Percentiles rank a stretch among this genome's conserved stretches.
Evolutionary conservation across 2,888 invertebrate species (phyloP).

Genomic region (Cheilosia grossa): DNA sequence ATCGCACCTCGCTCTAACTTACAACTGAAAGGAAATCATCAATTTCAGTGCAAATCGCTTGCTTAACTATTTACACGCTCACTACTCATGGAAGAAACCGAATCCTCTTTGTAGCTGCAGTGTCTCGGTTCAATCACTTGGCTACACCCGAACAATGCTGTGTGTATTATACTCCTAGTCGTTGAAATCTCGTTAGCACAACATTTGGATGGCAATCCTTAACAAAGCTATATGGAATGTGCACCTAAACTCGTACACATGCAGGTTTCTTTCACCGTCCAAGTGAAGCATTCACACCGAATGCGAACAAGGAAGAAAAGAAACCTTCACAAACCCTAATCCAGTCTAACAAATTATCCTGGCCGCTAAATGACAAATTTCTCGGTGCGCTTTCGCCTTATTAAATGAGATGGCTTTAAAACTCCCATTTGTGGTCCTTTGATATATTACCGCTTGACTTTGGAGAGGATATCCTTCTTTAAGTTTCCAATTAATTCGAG

Average conservation of each 20-base stretch:
- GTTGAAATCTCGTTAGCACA: slow-evolving; percentile 69
- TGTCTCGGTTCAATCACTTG: slow-evolving; percentile 20
- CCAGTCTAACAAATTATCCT: slow-evolving; percentile 73
- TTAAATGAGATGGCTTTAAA: slow-evolving; percentile 73
- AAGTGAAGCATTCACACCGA: slow-evolving; percentile 35
- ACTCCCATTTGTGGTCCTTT: slow-evolving; percentile 74
- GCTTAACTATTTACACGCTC: slow-evolving; percentile 38
- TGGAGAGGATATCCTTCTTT: slow-evolving; percentile 72
- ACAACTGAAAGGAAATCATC: slow-evolving; percentile 27
- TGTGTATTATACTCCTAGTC: background rate
- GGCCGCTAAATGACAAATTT: slow-evolving; percentile 67
- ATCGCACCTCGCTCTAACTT: background rate
- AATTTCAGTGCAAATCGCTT: slow-evolving; percentile 34
- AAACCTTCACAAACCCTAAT: slow-evolving; percentile 68
- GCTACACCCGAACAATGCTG: slow-evolving; percentile 15
- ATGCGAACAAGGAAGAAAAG: slow-evolving; percentile 35
- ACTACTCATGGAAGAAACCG: slow-evolving; percentile 4
- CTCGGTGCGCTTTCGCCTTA: slow-evolving; percentile 49
- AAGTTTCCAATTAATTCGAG: slow-evolving; percentile 75
- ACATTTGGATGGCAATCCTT: slow-evolving; percentile 47
- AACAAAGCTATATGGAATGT: slow-evolving; percentile 46
- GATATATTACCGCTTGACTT: slow-evolving; percentile 74
- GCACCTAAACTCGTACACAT: slow-evolving; percentile 18
- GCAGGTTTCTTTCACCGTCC: slow-evolving; percentile 6
- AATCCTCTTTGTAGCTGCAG: slow-evolving; percentile 13